These are phyloP conservation scores for Eleutherodactylus coqui DNA, from an alignment of 2,797 vertebrate species.

Conservation along the genomic window DNA sequence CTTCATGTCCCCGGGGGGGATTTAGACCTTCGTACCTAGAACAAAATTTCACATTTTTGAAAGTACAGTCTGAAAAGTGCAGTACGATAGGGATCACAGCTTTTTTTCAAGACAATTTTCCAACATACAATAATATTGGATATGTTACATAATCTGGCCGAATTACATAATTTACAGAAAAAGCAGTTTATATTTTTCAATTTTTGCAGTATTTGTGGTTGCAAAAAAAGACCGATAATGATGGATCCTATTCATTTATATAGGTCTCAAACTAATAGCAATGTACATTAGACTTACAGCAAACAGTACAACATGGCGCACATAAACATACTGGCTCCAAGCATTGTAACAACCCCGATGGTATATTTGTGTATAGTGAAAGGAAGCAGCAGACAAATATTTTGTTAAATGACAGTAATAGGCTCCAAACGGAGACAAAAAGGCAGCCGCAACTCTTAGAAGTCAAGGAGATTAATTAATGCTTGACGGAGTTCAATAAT, in stretches of 20 bases:
- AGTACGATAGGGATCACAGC: too few relatives aligned
- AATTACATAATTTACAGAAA: too few relatives aligned
- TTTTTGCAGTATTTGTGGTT: background rate
- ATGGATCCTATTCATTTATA: background rate
- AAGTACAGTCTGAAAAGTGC: too few relatives aligned
- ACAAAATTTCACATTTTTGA: too few relatives aligned
- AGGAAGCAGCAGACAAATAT: background rate
- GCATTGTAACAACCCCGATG: background rate
- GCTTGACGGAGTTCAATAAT: background rate
- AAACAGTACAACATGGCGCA: background rate
- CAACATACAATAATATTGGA: too few relatives aligned
- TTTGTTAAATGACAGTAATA: background rate
- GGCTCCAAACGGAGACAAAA: background rate
- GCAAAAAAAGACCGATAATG: background rate
- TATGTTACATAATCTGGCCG: too few relatives aligned
- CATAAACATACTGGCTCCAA: background rate
- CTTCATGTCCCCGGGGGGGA: too few relatives aligned
- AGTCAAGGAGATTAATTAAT: background rate
- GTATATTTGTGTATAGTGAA: background rate
- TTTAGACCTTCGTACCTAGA: too few relatives aligned
- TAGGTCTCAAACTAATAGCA: background rate
- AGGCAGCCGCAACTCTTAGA: background rate
- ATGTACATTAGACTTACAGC: background rate
- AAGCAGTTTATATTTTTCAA: too few relatives aligned
- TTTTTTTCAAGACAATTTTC: too few relatives aligned